Evolutionary conservation across 2,113 vertebrate genomes (phyloP).

Genomic region (Podilymbus podiceps): DNA sequence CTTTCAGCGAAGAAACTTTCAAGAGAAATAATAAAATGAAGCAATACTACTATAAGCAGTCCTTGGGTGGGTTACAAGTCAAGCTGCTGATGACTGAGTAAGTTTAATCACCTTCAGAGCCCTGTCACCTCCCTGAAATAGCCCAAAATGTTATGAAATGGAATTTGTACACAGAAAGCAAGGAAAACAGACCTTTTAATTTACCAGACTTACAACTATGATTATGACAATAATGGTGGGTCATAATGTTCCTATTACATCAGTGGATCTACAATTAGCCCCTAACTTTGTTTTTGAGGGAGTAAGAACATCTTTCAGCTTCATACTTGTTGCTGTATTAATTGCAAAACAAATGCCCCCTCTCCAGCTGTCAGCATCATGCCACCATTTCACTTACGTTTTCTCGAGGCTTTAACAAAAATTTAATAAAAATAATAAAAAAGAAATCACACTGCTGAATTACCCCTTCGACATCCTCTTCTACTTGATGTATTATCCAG

Average conservation of each 20-base stretch:
- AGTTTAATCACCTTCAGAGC: constrained; percentile 25
- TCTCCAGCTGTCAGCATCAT: neutral
- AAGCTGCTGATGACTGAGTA: neutral
- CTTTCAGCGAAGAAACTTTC: neutral
- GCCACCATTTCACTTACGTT: neutral
- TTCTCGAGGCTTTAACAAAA: neutral
- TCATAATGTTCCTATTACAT: constrained; percentile 37
- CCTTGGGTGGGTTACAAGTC: neutral
- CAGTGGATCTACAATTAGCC: neutral
- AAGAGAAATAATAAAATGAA: constrained; percentile 26
- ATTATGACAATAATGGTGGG: constrained; percentile 10
- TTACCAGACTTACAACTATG: constrained; percentile 1
- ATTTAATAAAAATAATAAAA: too few species aligned
- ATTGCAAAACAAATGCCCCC: neutral
- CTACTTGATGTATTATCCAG: neutral
- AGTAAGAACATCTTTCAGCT: neutral
- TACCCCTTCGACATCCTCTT: neutral
- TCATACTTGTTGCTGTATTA: neutral
- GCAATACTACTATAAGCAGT: neutral
- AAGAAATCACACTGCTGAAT: neutral
- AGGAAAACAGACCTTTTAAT: constrained; percentile 24
- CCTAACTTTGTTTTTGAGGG: neutral
- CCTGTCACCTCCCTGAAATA: constrained; percentile 8
- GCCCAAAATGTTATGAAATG: neutral
- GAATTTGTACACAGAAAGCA: neutral